A percentile compares a stretch with the other conserved stretches of the same genome.
phyloP scores from a whole-genome alignment of 2,113 vertebrate species.

The Scalopus aquaticus region DNA sequence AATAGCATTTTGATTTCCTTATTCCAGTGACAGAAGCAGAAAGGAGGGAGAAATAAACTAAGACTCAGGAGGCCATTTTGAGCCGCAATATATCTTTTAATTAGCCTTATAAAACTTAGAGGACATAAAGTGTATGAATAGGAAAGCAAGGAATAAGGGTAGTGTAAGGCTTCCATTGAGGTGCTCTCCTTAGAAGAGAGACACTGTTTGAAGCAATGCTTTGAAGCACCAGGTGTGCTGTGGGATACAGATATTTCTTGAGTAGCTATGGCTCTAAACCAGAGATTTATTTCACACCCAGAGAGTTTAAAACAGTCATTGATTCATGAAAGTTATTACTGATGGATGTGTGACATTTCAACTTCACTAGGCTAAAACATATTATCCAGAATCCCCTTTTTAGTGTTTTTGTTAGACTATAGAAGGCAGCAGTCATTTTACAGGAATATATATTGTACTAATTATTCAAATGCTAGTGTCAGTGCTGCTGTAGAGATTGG shows the following conservation, averaged over 20 bases:
- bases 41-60: not conserved
- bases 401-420: not conserved
- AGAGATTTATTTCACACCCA: not conserved
- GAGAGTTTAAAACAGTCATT: not conserved
- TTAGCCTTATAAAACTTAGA: not conserved
- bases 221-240: not conserved
- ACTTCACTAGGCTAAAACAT: not conserved
- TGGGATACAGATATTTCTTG: not conserved
- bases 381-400: not conserved
- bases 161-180: not conserved
- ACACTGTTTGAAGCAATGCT: not conserved
- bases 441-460: accelerated
- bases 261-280: not conserved
- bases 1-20: slow-evolving; percentile 1
- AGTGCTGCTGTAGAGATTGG: not conserved
- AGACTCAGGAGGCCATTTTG: not conserved
- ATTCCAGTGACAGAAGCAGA: not conserved
- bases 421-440: not conserved
- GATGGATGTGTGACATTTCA: not conserved
- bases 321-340: not conserved
- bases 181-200: not conserved
- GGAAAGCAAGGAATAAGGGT: not conserved
- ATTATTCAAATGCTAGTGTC: not conserved
- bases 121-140: not conserved
- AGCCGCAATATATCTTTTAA: not conserved